Conservation (phyloP, 2,113 vertebrate species). For the Ifrita kowaldi region DNA sequence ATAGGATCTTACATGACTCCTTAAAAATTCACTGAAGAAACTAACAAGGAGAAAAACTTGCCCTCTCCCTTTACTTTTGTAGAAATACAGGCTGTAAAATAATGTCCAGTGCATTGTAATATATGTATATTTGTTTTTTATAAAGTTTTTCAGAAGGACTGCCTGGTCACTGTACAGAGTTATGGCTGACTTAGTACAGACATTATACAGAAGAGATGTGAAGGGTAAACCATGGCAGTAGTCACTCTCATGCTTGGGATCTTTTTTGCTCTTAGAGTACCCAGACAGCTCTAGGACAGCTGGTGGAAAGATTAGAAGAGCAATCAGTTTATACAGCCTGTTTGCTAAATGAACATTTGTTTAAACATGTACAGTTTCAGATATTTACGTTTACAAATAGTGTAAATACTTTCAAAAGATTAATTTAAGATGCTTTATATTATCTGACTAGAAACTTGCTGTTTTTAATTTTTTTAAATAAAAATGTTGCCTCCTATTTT, state of each 20-base stretch:
- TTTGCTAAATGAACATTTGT: constrained; percentile 69
- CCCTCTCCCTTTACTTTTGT: constrained; percentile 17
- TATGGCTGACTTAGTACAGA: background rate
- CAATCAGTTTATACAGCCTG: constrained; percentile 46
- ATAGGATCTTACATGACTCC: background rate
- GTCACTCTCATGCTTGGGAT: constrained; percentile 19
- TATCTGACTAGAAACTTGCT: constrained; percentile 75
- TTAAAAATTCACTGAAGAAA: constrained; percentile 14
- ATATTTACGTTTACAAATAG: constrained; percentile 73
- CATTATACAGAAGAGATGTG: constrained; percentile 35
- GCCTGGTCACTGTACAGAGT: constrained; percentile 48
- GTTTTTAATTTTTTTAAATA: constrained; percentile 76
- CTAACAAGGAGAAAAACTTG: constrained; percentile 8
- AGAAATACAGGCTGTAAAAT: constrained; percentile 64
- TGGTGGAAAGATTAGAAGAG: constrained; percentile 3
- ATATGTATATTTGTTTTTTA: constrained; percentile 76
- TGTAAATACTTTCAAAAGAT: constrained; percentile 78
- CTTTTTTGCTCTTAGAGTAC: constrained; percentile 37
- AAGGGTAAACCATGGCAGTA: constrained; percentile 7
- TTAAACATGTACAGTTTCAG: constrained; percentile 78
- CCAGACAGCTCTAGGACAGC: constrained; percentile 24
- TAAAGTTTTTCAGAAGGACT: constrained; percentile 65
- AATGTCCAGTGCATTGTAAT: constrained; percentile 60
- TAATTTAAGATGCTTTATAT: constrained; percentile 83
- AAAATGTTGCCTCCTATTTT: constrained; percentile 73